Base-by-base conservation (phyloP, 2,113 vertebrate species). In the Pungitius pungitius region DNA sequence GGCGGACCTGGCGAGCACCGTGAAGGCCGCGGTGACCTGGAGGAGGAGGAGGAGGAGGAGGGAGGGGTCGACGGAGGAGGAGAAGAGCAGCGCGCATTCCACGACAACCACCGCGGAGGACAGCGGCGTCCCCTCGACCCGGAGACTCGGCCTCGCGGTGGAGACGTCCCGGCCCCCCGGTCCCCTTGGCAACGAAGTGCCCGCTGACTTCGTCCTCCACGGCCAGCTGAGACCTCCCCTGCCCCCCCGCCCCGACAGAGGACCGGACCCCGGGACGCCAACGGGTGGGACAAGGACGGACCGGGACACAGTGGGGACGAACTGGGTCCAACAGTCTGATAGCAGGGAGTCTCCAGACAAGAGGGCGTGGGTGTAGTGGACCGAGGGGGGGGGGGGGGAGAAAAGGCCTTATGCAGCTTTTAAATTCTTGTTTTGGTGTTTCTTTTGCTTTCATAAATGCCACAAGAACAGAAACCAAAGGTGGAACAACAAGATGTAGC, bases 291-390 rank as follows among this genome's bases (percentile, higher is more conserved):
- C 26, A 62, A 80, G 65, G 40, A 80, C 51, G 22, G 79, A 62
- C 0, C 87, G 72, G 63, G 72, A 42, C 58, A 37, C 88, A 7
- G 20, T 62, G 30, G 85, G 74, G 6, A 30, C 82, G 24, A 87
- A 39, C 35, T 39, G 76, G 0, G 71, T 86, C 13, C 42, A 9
- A 3, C 87, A 78, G 40, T 91, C 90, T 18, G 81, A 88, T 12
- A 84, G 76, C 0, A 81, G 90, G 26, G 79, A 78, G 70, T 87
- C 45, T 57, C 76, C 24, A 81, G 91, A 59, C 63, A 94, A 90
- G 73, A 95, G 92, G 73, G 96, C 95, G 0, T 97, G 96, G 96
- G 95, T 97, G 13, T 88, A 13, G 71, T 0, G 93, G 84, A 80
- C 4, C n/a, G 12, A 1, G 13, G 1, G 18, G 1, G 1, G 30